Base-by-base conservation (phyloP, 2,113 vertebrate genomes). In the Ophthalmolycus amberensis region DNA sequence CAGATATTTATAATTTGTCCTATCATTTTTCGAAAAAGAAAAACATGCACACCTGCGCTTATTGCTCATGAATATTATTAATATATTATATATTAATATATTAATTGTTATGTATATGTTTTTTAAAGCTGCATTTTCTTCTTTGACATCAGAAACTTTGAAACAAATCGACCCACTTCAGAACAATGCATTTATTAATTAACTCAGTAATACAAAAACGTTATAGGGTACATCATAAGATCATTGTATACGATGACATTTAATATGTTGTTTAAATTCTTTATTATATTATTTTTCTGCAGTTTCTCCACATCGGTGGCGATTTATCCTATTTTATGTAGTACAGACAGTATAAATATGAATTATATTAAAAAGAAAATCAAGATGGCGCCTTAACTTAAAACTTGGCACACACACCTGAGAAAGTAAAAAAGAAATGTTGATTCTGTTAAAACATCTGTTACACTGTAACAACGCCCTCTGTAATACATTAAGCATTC, bases 401-500 rank as follows among this genome's bases (percentile, higher is more conserved):
- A 42, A 68, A 42, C 32, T 48, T 52, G 5, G 32, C 22, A 52
- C 20, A 56, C 5, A n/a, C 25, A 52, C 27, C 7, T 3, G 15
- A 66, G 38, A 46, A 44, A 5, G 2, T 18, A 38, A 7, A 32
- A 52, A 52, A 48, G 3, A 11, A 80, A 73, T 7, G 1, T 54
- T 52, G 7, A 42, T 7, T 12, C 25, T 46, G 58, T 25, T 62
- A 50, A 56, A 27, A 64, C 50, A 4, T 10, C n/a, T 60, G 67
- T 77, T 77, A 52, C 77, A 72, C 0, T 1, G 42, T 29, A 77
- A 69, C 54, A 48, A 48, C 25, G 40, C 11, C 15, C n/a, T n/a
- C 6, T 27, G 6, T 20, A 75, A 75, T 70, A 50, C 63, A 32
- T 83, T 18, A 71, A 50, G 46, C 46, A 54, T n/a, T 54, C 12